Evolutionary conservation across 23 tunicate species (phyloP).

Genomic region (Halocynthia aurantium): DNA sequence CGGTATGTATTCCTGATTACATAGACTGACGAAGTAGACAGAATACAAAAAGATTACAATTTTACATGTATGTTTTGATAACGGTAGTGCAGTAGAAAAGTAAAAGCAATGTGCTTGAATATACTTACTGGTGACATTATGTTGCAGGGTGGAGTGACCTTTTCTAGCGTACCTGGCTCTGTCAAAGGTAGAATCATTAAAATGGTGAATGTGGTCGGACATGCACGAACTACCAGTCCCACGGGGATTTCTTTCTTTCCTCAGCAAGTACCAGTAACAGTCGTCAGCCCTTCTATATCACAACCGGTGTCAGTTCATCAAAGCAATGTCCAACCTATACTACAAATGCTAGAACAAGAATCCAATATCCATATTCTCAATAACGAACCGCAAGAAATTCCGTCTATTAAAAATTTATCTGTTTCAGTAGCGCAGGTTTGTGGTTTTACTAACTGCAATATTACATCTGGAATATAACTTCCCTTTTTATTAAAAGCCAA

Average conservation of each 20-base stretch:
- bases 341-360: conserved; percentile 49
- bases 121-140: not conserved
- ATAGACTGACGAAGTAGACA: too few relatives aligned
- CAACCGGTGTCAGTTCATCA: not conserved
- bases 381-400: too few relatives aligned
- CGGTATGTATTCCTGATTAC: conserved; percentile 20
- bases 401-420: too few relatives aligned
- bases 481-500: too few relatives aligned
- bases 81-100: too few relatives aligned
- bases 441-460: too few relatives aligned
- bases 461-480: too few relatives aligned
- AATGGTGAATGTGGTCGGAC: conserved; percentile 58
- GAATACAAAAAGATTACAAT: too few relatives aligned
- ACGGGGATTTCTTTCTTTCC: not conserved
- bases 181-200: conserved; percentile 55
- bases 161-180: not conserved
- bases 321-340: conserved; percentile 43
- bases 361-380: not conserved
- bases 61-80: too few relatives aligned
- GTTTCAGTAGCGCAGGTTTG: too few relatives aligned
- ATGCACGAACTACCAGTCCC: conserved; percentile 13
- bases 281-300: too few relatives aligned
- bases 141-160: conserved; percentile 19
- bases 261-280: not conserved
- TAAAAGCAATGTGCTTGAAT: too few relatives aligned